Percentiles rank a stretch among this genome's conserved stretches.
Evolutionary conservation across 2,888 invertebrate species (phyloP).

Genomic region (Eubasilissa splendida): DNA sequence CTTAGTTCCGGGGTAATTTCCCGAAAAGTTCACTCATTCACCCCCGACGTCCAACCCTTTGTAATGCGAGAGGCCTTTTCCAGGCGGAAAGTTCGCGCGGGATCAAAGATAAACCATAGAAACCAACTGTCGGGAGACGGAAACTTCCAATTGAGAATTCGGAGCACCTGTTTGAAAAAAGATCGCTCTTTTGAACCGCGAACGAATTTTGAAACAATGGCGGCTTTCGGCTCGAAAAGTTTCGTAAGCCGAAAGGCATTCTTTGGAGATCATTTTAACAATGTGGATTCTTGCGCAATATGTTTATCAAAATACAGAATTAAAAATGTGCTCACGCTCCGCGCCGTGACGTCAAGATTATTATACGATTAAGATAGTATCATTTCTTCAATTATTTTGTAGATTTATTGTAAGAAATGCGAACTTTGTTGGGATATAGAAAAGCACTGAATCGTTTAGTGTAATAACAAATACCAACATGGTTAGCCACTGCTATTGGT

Average conservation of each 20-base stretch:
- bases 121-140: background rate
- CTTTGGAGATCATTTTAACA: background rate
- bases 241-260: background rate
- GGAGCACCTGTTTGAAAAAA: slow-evolving; percentile 17
- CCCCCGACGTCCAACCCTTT: slow-evolving; percentile 8
- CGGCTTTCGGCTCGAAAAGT: too few species aligned
- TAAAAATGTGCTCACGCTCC: too few species aligned
- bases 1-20: slow-evolving; percentile 19
- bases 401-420: too few species aligned
- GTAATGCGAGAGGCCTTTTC: slow-evolving; percentile 14
- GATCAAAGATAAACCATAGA: slow-evolving; percentile 18
- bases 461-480: too few species aligned
- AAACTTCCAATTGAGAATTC: background rate
- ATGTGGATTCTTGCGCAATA: background rate
- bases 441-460: too few species aligned
- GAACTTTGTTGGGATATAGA: too few species aligned
- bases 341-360: too few species aligned
- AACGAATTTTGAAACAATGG: slow-evolving; percentile 2
- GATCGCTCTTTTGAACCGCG: background rate
- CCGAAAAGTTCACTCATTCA: slow-evolving; percentile 33
- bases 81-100: slow-evolving; percentile 3
- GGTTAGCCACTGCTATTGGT: too few species aligned
- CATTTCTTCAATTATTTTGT: too few species aligned
- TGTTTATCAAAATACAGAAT: background rate
- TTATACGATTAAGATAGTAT: too few species aligned